These are phyloP conservation scores for Alethe diademata DNA, from an alignment of 2,113 vertebrate genomes.

Conservation along the genomic window DNA sequence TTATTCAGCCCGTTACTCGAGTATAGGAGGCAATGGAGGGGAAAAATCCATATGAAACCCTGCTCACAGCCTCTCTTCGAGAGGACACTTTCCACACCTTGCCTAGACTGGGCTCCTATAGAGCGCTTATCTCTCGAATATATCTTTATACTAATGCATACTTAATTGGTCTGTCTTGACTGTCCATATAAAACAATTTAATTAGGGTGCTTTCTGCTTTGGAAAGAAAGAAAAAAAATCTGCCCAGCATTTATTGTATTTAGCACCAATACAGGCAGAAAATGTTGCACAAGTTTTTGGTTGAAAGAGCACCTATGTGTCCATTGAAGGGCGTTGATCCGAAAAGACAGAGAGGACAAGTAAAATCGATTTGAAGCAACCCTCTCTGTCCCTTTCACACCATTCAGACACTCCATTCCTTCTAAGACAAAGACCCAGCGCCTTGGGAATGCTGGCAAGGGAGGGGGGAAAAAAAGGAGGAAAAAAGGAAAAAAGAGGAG, in stretches of 20 bases:
- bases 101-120: constrained; percentile 50
- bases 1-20: constrained; percentile 52
- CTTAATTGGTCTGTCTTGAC: constrained; percentile 79
- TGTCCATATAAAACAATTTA: constrained; percentile 83
- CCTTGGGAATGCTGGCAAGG: constrained; percentile 78
- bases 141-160: constrained; percentile 80
- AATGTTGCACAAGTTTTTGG: constrained; percentile 88
- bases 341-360: constrained; percentile 87
- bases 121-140: constrained; percentile 71
- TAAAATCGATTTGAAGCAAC: constrained; percentile 88
- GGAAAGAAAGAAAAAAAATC: constrained; percentile 69
- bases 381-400: constrained; percentile 86
- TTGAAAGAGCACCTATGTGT: constrained; percentile 85
- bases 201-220: constrained; percentile 79
- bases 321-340: constrained; percentile 89
- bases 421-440: constrained; percentile 80
- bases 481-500: not conserved
- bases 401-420: constrained; percentile 84
- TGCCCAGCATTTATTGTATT: constrained; percentile 82
- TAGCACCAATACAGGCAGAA: constrained; percentile 84
- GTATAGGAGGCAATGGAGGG: constrained; percentile 49
- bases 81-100: constrained; percentile 67
- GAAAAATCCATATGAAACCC: constrained; percentile 58
- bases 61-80: constrained; percentile 7
- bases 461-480: not conserved